These are phyloP conservation scores for Suncus etruscus DNA, from an alignment of 2,113 vertebrate genomes.

Conservation along the genomic window DNA sequence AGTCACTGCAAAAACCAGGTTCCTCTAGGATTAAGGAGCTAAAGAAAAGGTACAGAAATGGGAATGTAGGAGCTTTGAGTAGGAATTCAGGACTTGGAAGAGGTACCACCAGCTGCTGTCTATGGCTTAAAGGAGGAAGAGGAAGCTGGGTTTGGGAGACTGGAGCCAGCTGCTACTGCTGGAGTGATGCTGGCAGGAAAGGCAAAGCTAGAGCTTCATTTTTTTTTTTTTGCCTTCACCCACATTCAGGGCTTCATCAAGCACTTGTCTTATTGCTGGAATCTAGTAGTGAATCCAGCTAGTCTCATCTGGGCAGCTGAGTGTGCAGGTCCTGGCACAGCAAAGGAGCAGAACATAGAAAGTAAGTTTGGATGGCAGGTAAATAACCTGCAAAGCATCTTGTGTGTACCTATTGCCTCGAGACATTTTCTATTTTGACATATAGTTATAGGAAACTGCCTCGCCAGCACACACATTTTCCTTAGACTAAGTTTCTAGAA, in stretches of 20 bases:
- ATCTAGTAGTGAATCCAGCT: slow-evolving; percentile 36
- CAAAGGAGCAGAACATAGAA: background rate
- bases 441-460: slow-evolving; percentile 58
- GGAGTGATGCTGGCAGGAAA: slow-evolving; percentile 33
- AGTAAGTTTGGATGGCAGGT: background rate
- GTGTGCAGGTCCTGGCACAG: background rate
- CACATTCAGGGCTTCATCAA: background rate
- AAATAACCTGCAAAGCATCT: slow-evolving; percentile 1
- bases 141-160: background rate
- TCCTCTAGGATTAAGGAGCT: background rate
- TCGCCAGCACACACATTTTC: slow-evolving; percentile 29
- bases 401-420: background rate
- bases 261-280: background rate
- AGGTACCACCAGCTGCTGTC: background rate
- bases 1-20: background rate
- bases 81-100: background rate
- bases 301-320: background rate
- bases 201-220: background rate
- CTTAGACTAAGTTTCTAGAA: slow-evolving; percentile 66
- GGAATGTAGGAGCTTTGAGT: background rate
- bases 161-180: background rate
- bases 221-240: background rate
- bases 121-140: background rate
- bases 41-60: background rate
- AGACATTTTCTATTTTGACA: slow-evolving; percentile 48